Base-by-base conservation (phyloP, 2,888 invertebrate genomes). In the Rhamphomyia laevipes region DNA sequence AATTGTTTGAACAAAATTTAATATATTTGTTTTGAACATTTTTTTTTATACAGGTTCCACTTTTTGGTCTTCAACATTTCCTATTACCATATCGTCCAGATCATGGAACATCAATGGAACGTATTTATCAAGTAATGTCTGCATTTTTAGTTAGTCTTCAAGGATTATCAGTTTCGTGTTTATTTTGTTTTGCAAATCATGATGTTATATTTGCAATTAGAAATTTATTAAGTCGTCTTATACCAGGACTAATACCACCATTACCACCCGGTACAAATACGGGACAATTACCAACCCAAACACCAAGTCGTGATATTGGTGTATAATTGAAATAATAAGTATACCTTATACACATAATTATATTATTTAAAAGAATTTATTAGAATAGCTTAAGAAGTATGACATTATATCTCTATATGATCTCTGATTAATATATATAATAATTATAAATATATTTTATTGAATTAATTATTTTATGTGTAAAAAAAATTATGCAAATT, bases 111-210 rank as follows among this genome's bases (percentile, higher is more conserved):
- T 65, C 74, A 1, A 68, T 75, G 46, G 80, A 80, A 55, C 73
- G 73, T 21, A 62, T 77, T 45, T 86, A 86, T 63, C 78, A 83
- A 60, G 72, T 84, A 46, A 60, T 79, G 16, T 78, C 82, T 0
- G 82, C 84, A 2, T 62, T 84, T 17, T 68, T 85, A 13, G 80
- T 82, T 13, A 84, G 86, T 23, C 73, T 82, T 47, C 86, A 86
- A 76, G 86, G 86, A 27, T 68, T 82, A 30, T 82, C 81, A 59
- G 81, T 85, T 5, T 76, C 84, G 1, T 74, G 82, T 45, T 70
- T 86, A 7, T 84, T 82, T 62, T 84, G 84, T 62, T 86, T 85
- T 70, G 83, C 82, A 56, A 85, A 86, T 66, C 80, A 83, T 54
- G 85, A 86, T 64, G 85, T 86, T 12, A 70, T 74, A 48, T 71